These are phyloP conservation scores for Apis mellifera DNA, from an alignment of 1,140 invertebrate species.

Conservation along the genomic window DNA sequence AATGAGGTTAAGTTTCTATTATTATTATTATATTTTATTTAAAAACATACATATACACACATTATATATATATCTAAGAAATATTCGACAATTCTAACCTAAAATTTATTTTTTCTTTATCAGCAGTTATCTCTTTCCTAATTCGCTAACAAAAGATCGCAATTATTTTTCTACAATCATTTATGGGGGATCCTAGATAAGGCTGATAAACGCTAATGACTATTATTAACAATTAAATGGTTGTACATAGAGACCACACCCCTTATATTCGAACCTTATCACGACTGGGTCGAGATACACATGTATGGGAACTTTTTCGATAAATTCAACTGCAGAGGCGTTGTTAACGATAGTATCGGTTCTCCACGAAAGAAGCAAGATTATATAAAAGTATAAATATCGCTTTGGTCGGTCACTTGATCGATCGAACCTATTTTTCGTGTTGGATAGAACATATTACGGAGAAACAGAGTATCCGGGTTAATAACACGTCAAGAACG, in stretches of 20 bases:
- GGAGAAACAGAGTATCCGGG: background rate
- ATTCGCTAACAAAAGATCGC: background rate
- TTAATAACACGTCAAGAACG: background rate
- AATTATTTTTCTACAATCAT: background rate
- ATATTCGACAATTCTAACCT: background rate
- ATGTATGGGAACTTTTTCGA: conserved; percentile 11
- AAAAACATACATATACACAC: background rate
- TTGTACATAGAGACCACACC: conserved; percentile 29
- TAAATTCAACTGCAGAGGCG: conserved; percentile 28
- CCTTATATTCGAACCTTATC: conserved; percentile 26
- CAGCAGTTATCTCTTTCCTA: background rate
- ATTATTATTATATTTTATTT: too few relatives aligned
- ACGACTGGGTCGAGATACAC: conserved; percentile 15
- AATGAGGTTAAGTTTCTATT: too few relatives aligned
- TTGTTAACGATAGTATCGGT: background rate
- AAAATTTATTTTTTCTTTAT: background rate
- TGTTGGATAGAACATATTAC: background rate
- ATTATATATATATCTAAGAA: too few relatives aligned
- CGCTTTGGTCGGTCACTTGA: conserved; percentile 1
- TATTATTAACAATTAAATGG: conserved; percentile 16
- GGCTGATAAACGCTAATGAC: background rate
- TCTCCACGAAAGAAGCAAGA: background rate
- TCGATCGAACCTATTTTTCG: conserved; percentile 10
- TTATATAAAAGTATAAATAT: conserved; percentile 20
- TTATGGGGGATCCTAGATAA: background rate